Conservation (phyloP, 2,113 vertebrate genomes). For the Geococcyx californianus region DNA sequence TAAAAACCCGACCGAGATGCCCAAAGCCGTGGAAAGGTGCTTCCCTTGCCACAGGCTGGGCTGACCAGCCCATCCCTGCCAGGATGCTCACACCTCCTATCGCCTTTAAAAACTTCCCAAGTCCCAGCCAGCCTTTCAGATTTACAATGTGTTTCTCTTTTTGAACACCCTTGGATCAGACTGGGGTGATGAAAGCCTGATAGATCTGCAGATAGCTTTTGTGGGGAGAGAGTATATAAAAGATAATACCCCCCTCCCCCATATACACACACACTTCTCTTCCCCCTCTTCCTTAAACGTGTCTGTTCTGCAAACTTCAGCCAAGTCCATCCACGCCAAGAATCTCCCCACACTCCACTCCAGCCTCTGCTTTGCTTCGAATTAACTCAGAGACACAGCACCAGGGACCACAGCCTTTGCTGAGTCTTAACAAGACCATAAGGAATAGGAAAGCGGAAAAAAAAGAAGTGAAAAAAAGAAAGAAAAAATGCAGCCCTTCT, state of each 20-base stretch:
- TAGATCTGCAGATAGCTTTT: conserved; percentile 43
- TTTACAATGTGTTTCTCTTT: conserved; percentile 52
- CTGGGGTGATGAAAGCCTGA: conserved; percentile 61
- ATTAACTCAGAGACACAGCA: not conserved
- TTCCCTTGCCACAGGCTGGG: rapidly evolving
- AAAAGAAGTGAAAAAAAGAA: not conserved
- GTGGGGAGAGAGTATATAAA: not conserved
- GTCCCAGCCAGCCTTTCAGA: conserved; percentile 45
- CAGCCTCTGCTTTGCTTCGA: conserved; percentile 24
- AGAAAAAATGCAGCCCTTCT: not conserved
- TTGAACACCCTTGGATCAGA: conserved; percentile 57
- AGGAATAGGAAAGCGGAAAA: not conserved
- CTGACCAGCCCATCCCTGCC: not conserved
- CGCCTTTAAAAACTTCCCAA: conserved; percentile 42
- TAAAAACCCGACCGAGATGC: not conserved
- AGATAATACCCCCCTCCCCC: not conserved
- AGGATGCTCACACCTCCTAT: not conserved
- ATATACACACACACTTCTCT: not conserved
- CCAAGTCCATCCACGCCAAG: not conserved
- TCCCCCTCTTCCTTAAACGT: not conserved
- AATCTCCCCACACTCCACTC: not conserved
- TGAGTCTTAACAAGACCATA: not conserved
- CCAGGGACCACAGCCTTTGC: not conserved
- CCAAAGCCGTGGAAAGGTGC: not conserved
- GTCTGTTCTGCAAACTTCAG: not conserved